These are phyloP conservation scores for Augochlora pura DNA, from an alignment of 1,140 invertebrate species.

Conservation along the genomic window DNA sequence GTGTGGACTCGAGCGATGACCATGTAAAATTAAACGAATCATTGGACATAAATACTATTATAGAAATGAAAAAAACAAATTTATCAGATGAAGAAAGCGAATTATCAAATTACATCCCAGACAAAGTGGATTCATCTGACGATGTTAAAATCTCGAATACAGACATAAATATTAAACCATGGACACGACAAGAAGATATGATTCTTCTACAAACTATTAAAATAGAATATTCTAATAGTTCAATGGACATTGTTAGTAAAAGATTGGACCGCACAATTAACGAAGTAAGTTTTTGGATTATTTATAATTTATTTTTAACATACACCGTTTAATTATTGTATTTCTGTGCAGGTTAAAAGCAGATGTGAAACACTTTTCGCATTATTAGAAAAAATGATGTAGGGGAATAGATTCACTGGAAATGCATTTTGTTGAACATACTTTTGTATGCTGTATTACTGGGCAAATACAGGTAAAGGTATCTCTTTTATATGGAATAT, in stretches of 20 bases:
- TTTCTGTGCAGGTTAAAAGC: slow-evolving; percentile 67
- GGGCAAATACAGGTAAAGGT: slow-evolving; percentile 18
- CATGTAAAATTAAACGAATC: slow-evolving; percentile 18
- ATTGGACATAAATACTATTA: not conserved
- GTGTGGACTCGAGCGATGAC: slow-evolving; percentile 5
- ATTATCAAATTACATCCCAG: not conserved
- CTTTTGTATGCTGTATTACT: not conserved
- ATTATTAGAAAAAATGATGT: slow-evolving; percentile 73
- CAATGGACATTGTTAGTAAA: slow-evolving; percentile 70
- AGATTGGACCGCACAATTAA: slow-evolving; percentile 70
- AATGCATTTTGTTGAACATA: not conserved
- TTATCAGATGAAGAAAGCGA: slow-evolving; percentile 9
- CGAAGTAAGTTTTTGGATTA: slow-evolving; percentile 63
- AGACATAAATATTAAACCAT: slow-evolving; percentile 61
- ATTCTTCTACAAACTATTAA: slow-evolving; percentile 75
- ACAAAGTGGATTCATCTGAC: not conserved
- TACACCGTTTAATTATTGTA: not conserved
- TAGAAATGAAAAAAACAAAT: slow-evolving; percentile 43
- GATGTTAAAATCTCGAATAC: slow-evolving; percentile 43
- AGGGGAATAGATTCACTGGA: slow-evolving; percentile 18
- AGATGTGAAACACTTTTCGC: slow-evolving; percentile 71
- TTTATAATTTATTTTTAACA: slow-evolving; percentile 3
- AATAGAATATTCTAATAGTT: slow-evolving; percentile 75
- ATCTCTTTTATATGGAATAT: not conserved
- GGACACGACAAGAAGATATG: slow-evolving; percentile 77